Base-by-base conservation (phyloP, 2,797 vertebrate species). In the Potorous gilbertii region DNA sequence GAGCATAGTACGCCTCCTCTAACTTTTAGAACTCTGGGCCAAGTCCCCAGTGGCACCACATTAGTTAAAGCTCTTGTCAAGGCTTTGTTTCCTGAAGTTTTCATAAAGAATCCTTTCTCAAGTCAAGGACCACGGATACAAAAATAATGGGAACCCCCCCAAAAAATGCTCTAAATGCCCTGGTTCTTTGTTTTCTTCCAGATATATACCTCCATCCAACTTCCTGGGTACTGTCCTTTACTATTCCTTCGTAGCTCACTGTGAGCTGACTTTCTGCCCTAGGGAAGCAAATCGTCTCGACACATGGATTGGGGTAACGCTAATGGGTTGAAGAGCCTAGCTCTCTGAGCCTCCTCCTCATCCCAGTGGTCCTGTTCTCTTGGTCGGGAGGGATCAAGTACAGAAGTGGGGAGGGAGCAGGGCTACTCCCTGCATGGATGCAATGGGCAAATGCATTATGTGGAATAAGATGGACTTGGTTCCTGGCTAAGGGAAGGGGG, bases 211-310 rank as follows among this genome's bases (percentile, higher is more conserved):
- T 46, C 2, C 3, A 9, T 81, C n/a, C 8, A 10, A 0, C 6
- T 81, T 40, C 66, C 2, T 81, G 40, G 9, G 3, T 10, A 10
- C 21, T 1, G 0, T 81, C 9, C 1, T 9, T 10, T 0, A 10
- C 66, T 81, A 3, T 46, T 21, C 40, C 40, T 4, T 24, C 2
- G 9, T 3, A 81, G 18, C 66, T 46, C 8, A 4, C 0, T 40
- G n/a, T 5, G 2, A 46, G 2, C n/a, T 46, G 6, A 4, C 2
- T 81, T 81, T 81, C n/a, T 81, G 66, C 18, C 66, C n/a, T 8
- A 9, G 3, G 0, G 18, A 46, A 2, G 8, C 3, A 46, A 46
- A 0, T 81, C 66, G 66, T 10, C 66, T 46, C 0, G 66, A 81
- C 6, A 81, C 66, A 3, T 81, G 66, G 66, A 81, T 81, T 46